phyloP scores from a whole-genome alignment of 2,888 invertebrate genomes.

The Coelopa pilipes region DNA sequence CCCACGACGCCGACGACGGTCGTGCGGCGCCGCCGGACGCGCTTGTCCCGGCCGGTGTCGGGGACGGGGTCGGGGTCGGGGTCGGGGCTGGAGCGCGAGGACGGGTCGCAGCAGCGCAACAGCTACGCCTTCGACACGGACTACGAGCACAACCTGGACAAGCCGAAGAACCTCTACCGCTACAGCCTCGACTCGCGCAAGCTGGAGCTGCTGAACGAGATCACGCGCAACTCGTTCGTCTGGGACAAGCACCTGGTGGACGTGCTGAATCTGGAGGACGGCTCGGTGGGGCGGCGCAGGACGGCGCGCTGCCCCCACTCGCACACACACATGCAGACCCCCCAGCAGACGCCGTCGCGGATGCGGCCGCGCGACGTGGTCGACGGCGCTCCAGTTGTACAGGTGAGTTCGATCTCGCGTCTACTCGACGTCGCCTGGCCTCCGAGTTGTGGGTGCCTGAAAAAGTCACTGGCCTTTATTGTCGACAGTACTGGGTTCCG shows the following conservation, averaged over 20 bases:
- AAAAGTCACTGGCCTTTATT: too few species aligned
- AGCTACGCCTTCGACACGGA: conserved; percentile 57
- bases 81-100: too few species aligned
- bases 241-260: conserved; percentile 57
- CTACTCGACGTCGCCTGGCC: too few species aligned
- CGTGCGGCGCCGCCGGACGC: conserved; percentile 53
- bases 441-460: too few species aligned
- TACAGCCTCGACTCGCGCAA: conserved; percentile 65
- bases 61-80: conserved; percentile 34
- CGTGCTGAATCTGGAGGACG: conserved; percentile 61
- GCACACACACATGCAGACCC: conserved; percentile 28
- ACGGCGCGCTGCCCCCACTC: conserved; percentile 44
- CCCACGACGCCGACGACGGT: conserved; percentile 50
- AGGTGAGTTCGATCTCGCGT: conserved; percentile 49
- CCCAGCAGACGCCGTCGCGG: conserved; percentile 31
- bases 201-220: conserved; percentile 60
- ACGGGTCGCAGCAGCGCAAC: conserved; percentile 44
- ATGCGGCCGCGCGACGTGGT: conserved; percentile 45
- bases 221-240: conserved; percentile 61
- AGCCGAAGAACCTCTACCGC: conserved; percentile 63
- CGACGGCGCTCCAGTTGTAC: conserved; percentile 46
- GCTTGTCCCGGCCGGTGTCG: conserved; percentile 30
- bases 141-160: conserved; percentile 63
- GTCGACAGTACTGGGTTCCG: too few species aligned
- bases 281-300: conserved; percentile 46